Evolutionary conservation across 2,888 invertebrate species (phyloP).

Genomic region (Aphrophora alni): DNA sequence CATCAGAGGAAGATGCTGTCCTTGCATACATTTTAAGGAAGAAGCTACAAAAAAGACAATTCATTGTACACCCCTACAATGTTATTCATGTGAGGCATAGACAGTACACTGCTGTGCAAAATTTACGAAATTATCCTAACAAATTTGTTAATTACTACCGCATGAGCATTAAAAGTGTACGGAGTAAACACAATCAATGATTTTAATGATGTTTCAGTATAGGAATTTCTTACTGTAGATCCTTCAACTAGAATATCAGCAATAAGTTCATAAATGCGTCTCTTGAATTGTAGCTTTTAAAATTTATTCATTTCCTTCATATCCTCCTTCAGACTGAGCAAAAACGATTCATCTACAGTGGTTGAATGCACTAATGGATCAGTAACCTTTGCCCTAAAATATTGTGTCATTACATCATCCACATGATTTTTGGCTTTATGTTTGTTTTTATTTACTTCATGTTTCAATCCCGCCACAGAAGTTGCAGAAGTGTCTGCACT

Average conservation of each 20-base stretch:
- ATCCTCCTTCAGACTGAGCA: neutral
- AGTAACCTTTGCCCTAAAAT: neutral
- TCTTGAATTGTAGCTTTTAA: neutral
- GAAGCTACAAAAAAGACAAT: neutral
- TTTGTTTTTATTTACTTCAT: constrained; percentile 4
- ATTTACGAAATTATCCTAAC: neutral
- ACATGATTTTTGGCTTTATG: neutral
- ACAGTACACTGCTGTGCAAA: neutral
- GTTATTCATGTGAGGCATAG: neutral
- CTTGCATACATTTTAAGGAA: neutral
- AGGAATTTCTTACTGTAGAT: neutral
- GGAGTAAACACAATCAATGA: neutral
- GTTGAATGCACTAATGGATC: neutral
- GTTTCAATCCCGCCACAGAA: neutral
- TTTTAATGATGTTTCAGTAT: neutral
- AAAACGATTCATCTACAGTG: neutral
- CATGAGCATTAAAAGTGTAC: neutral
- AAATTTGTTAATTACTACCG: neutral
- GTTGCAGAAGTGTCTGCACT: constrained; percentile 1
- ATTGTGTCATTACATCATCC: neutral
- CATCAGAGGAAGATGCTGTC: neutral
- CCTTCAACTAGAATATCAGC: neutral
- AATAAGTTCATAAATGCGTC: neutral
- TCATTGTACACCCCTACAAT: neutral
- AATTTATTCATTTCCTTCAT: neutral